Percentiles rank a stretch among this genome's conserved stretches.
Evolutionary conservation across 2,113 vertebrate species (phyloP).

Genomic region (Elephas maximus): DNA sequence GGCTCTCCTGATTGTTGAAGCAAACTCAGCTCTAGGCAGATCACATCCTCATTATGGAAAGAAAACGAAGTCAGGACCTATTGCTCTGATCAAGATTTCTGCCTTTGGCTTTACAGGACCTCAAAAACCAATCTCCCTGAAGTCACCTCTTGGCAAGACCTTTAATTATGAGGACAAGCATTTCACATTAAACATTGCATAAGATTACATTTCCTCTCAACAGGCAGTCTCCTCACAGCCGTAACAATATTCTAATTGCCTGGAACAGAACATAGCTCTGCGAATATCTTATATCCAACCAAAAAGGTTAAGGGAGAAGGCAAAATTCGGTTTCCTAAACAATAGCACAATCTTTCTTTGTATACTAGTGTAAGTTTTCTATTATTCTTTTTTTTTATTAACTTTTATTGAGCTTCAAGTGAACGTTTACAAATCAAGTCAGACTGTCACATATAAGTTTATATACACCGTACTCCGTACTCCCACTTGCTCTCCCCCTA

Average conservation of each 20-base stretch:
- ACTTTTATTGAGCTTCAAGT: too few relatives aligned
- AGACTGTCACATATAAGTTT: too few relatives aligned
- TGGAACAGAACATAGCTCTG: conserved; percentile 17
- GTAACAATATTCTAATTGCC: background rate
- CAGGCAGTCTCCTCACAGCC: background rate
- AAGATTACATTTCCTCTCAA: background rate
- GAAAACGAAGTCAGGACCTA: background rate
- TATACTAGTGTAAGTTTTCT: background rate
- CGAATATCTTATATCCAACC: background rate
- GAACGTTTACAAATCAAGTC: too few relatives aligned
- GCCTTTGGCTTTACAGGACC: background rate
- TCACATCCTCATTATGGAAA: background rate
- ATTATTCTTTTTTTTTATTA: background rate
- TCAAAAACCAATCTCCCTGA: background rate
- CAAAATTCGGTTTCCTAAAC: background rate
- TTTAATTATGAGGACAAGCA: background rate
- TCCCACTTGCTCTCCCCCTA: too few relatives aligned
- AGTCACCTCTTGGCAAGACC: conserved; percentile 8
- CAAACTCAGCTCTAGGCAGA: background rate
- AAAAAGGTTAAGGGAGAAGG: background rate
- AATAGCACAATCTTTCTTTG: background rate
- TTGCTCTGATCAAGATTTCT: background rate
- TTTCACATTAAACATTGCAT: background rate
- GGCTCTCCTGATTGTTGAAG: conserved; percentile 15
- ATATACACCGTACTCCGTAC: too few relatives aligned